Evolutionary conservation across 1,140 invertebrate genomes (phyloP), one percentile per base, ranked within the genome.

Genomic region (Eubasilissa regina): DNA sequence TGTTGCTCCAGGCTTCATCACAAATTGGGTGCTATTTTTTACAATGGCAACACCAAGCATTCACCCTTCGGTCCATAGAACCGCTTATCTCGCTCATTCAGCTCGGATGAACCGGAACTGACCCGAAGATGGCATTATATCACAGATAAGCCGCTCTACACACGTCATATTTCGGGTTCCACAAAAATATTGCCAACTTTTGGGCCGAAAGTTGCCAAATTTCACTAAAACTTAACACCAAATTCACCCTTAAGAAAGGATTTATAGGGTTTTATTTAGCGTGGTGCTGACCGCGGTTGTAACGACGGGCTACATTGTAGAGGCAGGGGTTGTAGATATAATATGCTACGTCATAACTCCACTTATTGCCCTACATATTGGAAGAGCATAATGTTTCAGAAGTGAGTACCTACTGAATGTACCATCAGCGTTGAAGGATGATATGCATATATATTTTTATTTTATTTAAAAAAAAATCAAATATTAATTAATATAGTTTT

Each of bases 321-420:
- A 48, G 47, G 48, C 55, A 58, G 66, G 76, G 72, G 76, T 75
- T 74, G 74, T 51, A 56, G 60, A 58, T 53, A 68, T 82, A 82
- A 82, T 82, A 53, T 82, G 81, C 81, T 48, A 74, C 75, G 81
- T 82, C 81, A 82, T 82, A 82, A 82, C 81, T 82, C 78, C 81
- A 82, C 81, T 82, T 82, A 82, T 82, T 82, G 81, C 81, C 81
- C 81, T 82, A 82, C 81, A 82, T 82, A 82, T 82, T 82, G 78
- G 78, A 80, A 73, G 53, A 78, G 66, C 77, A 78, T 78, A 78
- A 72, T 72, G 77, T 78, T 78, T 76, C 64, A 76, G 51, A 60
- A 45, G 75, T 55, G 60, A 76, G 60, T 76, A 73, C 53, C 43
- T 13, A 58, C 55, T 3, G 13, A 68, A 68, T 47, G 64, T 53